Evolutionary conservation across 2,888 invertebrate species (phyloP), one percentile per base, ranked within the genome.

Genomic region (Abrostola tripartita): DNA sequence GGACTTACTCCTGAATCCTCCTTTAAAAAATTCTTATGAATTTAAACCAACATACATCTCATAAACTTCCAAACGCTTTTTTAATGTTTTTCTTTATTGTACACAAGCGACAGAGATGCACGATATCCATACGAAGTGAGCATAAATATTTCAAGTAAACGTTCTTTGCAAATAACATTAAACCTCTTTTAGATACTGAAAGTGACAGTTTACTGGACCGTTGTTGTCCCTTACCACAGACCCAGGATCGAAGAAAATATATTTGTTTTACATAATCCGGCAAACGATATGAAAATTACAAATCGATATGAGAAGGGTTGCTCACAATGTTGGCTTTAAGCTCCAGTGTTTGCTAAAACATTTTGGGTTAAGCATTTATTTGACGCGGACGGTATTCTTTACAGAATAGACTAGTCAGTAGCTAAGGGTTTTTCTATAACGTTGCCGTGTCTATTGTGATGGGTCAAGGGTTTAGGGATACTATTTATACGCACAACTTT

Each of bases 191-290:
- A 38, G 11, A 24, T 47, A n/a, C 52, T 52, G 59, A 11, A 38
- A 44, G 47, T 60, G 52, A 60, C 52, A 60, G 35, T 52, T 58
- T 35, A 24, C 35, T 10, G 12, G 24, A 52, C 41, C 52, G 37
- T 10, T n/a, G 37, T 47, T 11, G 44, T 37, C 52, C 11, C 24
- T 14, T 24, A 5, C 47, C 14, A 37, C 38, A 5, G 14, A 38
- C n/a, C 6, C 11, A n/a, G n/a, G 38, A 50, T n/a, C 9, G 0
- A 38, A 47, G 47, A 49, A 38, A 35, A 38, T 44, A n/a, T 49
- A 40, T 56, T 55, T 56, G 49, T 50, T 49, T 56, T 35, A 56
- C 9, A 37, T 49, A 38, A 56, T 56, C 55, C 47, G 5, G 14
- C 0, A 50, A 40, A 49, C n/a, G n/a, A 38, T 40, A 38, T 35